Conservation (phyloP, 2,888 invertebrate genomes). For the Pyralis farinalis region DNA sequence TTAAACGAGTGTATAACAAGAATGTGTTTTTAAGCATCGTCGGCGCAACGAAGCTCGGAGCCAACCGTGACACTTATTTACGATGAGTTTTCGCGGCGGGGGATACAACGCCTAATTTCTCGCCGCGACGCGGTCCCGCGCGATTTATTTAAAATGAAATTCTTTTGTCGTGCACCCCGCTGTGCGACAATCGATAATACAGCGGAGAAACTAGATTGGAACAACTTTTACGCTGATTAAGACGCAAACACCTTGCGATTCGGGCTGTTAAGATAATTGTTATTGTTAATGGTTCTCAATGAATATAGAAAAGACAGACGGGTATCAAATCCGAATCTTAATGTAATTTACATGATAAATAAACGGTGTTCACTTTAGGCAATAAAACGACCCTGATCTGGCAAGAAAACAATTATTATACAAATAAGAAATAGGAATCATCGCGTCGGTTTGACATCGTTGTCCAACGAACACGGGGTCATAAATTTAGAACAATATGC, state of each 20-base stretch:
- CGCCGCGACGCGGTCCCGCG: conserved; percentile 71
- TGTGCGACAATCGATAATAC: conserved; percentile 70
- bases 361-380: too few species aligned
- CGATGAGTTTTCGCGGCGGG: conserved; percentile 77
- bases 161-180: conserved; percentile 71
- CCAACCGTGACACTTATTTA: conserved; percentile 70
- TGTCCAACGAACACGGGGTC: conserved; percentile 12
- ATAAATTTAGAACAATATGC: conserved; percentile 33
- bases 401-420: conserved; percentile 4
- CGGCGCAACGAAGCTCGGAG: conserved; percentile 44
- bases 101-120: conserved; percentile 74
- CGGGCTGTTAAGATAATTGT: conserved; percentile 43
- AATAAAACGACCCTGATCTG: too few species aligned
- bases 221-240: conserved; percentile 57
- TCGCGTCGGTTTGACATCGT: conserved; percentile 6
- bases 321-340: conserved; percentile 15
- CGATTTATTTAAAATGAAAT: conserved; percentile 76
- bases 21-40: conserved; percentile 62
- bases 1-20: conserved; percentile 77
- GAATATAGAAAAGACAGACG: conserved; percentile 21
- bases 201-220: conserved; percentile 62
- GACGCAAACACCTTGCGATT: conserved; percentile 58
- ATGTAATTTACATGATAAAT: too few species aligned
- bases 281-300: conserved; percentile 33
- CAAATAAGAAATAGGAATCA: conserved; percentile 7